Evolutionary conservation across 1,140 invertebrate genomes (phyloP), one percentile per base, ranked within the genome.

Genomic region (Chrysopa pallens): DNA sequence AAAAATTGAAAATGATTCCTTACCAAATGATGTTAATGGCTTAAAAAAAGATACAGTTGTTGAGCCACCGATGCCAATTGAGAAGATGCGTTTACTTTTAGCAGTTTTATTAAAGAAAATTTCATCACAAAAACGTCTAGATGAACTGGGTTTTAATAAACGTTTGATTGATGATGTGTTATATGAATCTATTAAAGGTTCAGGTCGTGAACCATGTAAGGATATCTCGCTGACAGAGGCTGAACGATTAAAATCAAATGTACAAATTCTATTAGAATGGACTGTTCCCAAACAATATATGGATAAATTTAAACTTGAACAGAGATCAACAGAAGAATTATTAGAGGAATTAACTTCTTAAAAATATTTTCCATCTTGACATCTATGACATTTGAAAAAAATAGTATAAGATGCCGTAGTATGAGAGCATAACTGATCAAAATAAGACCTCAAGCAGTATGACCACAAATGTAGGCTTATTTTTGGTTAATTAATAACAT

Each of bases 151-250:
- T 48, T 83, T 80, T 56, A 84, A 85, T 46, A 84, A 84, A 56
- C 66, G 80, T 48, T 64, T 87, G 4, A 84, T 88, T 46, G 84
- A 88, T 53, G 78, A 85, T 40, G 75, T 88, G n/a, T 66, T 88
- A 1, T 66, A 76, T 23, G 80, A 84, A 46, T 84, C 81, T 0
- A 64, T 88, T 13, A 67, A 78, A 49, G 69, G 75, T 8, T 82
- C 82, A 39, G 81, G 80, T 1, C 72, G 80, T 29, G 62, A 62
- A 12, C 74, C 79, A 1, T 74, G 72, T 40, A 66, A 63, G 33
- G 70, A 73, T 45, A 53, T 60, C 1, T 52, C 54, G 8, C 45
- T 74, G 4, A 58, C 70, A 8, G 72, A 74, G 9, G 63, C 74
- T 7, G 72, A 74, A 38, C 62, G 69, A 8, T 59, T 88, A 1